Evolutionary conservation across 2,888 invertebrate genomes (phyloP).

Genomic region (Pachycephus smyrnensis): DNA sequence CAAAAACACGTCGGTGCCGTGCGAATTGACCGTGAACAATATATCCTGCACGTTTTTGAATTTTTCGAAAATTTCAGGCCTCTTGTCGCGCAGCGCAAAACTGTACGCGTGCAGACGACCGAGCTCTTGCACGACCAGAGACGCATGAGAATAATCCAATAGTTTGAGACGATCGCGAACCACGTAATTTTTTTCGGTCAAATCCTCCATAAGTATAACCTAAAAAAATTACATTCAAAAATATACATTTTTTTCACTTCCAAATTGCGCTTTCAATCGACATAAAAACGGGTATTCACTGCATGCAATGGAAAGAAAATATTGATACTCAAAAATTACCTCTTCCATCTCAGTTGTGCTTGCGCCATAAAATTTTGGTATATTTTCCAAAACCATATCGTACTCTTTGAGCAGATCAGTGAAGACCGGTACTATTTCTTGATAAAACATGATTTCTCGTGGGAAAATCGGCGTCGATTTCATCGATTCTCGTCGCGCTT

Average conservation of each 20-base stretch:
- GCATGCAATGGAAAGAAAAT: no score
- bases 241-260: background rate
- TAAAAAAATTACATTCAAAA: constrained; percentile 9
- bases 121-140: constrained; percentile 27
- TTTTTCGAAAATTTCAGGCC: constrained; percentile 32
- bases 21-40: no score
- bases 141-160: constrained; percentile 36
- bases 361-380: constrained; percentile 25
- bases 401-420: constrained; percentile 13
- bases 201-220: constrained; percentile 38
- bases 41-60: constrained; percentile 27
- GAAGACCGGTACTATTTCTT: constrained; percentile 27
- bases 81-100: constrained; percentile 33
- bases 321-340: constrained; percentile 21
- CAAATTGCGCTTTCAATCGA: background rate
- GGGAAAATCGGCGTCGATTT: constrained; percentile 23
- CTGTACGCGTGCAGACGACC: constrained; percentile 40
- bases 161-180: constrained; percentile 22
- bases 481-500: background rate
- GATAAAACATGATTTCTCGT: constrained; percentile 35
- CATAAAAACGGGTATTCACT: no score
- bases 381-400: constrained; percentile 5
- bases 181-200: constrained; percentile 29
- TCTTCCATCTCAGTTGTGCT: constrained; percentile 21
- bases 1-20: no score